These are phyloP conservation scores for Pycnomerus fuliginosus DNA, from an alignment of 2,888 invertebrate species.

Conservation along the genomic window DNA sequence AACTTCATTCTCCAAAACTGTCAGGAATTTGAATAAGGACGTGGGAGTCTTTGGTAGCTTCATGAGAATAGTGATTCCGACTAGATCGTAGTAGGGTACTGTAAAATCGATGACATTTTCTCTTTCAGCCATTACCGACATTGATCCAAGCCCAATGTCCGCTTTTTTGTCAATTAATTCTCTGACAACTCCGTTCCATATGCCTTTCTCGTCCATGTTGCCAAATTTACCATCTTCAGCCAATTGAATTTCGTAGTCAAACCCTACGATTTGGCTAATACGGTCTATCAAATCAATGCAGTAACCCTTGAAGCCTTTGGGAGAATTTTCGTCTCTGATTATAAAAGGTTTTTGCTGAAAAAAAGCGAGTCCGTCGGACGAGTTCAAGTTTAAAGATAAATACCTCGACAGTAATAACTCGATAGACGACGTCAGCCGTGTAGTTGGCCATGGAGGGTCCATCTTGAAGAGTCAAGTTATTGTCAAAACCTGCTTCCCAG, in stretches of 20 bases:
- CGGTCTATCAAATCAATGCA: constrained; percentile 92
- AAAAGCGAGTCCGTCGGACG: too few species aligned
- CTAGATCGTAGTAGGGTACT: constrained; percentile 96
- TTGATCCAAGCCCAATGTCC: constrained; percentile 89
- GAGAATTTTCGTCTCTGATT: constrained; percentile 65
- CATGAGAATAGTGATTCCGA: constrained; percentile 96
- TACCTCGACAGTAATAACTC: constrained; percentile 83
- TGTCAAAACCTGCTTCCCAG: constrained; percentile 76
- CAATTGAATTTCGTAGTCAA: constrained; percentile 86
- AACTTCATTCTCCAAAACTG: constrained; percentile 92
- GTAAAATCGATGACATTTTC: constrained; percentile 98
- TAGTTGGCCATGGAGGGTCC: constrained; percentile 70
- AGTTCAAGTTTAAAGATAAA: too few species aligned
- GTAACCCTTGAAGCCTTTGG: constrained; percentile 78
- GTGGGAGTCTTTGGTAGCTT: constrained; percentile 85
- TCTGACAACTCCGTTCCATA: constrained; percentile 61
- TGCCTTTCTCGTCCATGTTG: constrained; percentile 78
- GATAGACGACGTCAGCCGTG: constrained; percentile 80
- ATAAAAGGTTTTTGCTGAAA: constrained; percentile 82
- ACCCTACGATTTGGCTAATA: constrained; percentile 79
- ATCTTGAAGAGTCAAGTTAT: constrained; percentile 64
- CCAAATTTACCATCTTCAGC: constrained; percentile 84
- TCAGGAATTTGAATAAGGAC: constrained; percentile 94
- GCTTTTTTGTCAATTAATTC: constrained; percentile 64
- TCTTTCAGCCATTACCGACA: constrained; percentile 96